Evolutionary conservation across 2,113 vertebrate genomes (phyloP).

Genomic region (Numida meleagris): DNA sequence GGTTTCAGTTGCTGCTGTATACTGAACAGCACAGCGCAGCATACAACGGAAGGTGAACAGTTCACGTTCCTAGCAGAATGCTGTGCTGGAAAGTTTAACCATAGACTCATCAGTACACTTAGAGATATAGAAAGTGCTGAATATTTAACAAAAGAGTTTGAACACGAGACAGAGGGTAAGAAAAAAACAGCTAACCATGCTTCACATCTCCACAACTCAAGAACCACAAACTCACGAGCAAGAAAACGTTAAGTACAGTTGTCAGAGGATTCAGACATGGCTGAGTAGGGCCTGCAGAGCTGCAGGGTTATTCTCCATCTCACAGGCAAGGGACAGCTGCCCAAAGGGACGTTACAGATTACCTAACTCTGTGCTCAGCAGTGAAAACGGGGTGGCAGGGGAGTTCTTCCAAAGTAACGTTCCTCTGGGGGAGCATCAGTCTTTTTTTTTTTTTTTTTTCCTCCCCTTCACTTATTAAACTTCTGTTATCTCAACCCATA

Average conservation of each 20-base stretch:
- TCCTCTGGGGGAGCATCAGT: neutral
- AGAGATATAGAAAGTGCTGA: neutral
- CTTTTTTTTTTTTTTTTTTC: rapidly evolving
- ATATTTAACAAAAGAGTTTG: neutral
- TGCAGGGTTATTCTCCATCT: neutral
- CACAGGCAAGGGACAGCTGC: neutral
- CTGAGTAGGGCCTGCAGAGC: neutral
- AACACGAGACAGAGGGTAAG: neutral
- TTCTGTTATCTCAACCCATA: neutral
- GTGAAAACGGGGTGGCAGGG: neutral
- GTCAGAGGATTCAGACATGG: neutral
- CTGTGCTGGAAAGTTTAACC: neutral
- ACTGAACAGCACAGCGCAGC: neutral
- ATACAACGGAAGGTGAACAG: neutral
- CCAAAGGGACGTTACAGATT: neutral
- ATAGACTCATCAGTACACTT: neutral
- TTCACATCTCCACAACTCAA: neutral
- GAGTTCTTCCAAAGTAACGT: neutral
- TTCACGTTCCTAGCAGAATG: neutral
- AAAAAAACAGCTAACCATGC: neutral
- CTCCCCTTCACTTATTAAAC: neutral
- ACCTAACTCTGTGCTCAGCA: rapidly evolving
- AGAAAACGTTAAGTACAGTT: neutral
- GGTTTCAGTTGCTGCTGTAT: neutral
- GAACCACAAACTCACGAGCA: neutral